Evolutionary conservation across 2,797 vertebrate species (phyloP).

Genomic region (Danio albolineatus): DNA sequence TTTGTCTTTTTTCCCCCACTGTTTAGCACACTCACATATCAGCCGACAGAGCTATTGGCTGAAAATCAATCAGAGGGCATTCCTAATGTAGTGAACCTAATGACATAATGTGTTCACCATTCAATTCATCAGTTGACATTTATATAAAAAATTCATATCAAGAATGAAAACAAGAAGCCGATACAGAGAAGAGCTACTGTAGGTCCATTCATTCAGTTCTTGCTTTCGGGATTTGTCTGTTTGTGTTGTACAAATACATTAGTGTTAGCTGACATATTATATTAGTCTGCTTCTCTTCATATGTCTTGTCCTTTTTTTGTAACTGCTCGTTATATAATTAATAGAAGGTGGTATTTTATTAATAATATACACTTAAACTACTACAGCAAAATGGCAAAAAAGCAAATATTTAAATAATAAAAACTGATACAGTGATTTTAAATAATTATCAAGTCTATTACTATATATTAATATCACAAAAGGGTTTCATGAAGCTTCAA

Average conservation of each 20-base stretch:
- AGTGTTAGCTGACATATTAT: too few relatives aligned
- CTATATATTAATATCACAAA: neutral
- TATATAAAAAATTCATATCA: neutral
- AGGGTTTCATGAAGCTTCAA: neutral
- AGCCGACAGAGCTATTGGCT: too few relatives aligned
- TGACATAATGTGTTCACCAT: neutral
- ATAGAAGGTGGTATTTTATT: too few relatives aligned
- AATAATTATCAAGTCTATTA: neutral
- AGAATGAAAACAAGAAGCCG: neutral
- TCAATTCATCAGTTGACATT: neutral
- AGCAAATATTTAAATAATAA: neutral
- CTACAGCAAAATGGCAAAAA: neutral
- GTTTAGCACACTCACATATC: too few relatives aligned
- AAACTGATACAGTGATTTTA: neutral
- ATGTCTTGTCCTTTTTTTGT: too few relatives aligned
- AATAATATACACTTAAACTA: neutral
- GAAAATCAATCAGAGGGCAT: neutral
- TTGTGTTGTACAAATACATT: too few relatives aligned
- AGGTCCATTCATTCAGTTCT: too few relatives aligned
- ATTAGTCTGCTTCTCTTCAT: too few relatives aligned
- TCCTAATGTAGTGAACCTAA: neutral
- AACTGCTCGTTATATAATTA: too few relatives aligned
- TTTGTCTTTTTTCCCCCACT: too few relatives aligned
- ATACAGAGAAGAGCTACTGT: too few relatives aligned
- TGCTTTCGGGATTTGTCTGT: too few relatives aligned